Evolutionary conservation across 2,888 invertebrate species (phyloP).

Genomic region (Luperina nickerlii): DNA sequence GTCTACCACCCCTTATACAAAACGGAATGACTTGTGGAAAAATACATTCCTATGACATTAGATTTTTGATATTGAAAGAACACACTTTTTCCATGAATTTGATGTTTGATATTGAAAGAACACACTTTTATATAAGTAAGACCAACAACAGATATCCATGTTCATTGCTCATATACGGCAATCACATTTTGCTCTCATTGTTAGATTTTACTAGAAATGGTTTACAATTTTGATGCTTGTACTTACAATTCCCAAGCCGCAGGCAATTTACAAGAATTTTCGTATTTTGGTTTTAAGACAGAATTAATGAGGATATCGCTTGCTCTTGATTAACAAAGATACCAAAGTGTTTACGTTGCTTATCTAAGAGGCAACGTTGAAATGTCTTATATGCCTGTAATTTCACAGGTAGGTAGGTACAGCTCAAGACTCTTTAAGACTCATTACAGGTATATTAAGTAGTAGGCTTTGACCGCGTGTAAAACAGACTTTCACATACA

Average conservation of each 20-base stretch:
- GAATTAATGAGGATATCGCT: not conserved
- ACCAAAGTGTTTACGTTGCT: not conserved
- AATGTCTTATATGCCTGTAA: not conserved
- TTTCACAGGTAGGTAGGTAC: not conserved
- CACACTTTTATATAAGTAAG: not conserved
- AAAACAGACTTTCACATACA: too few species aligned
- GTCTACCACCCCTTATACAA: not conserved
- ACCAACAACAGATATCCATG: not conserved
- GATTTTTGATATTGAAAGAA: not conserved
- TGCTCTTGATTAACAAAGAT: not conserved
- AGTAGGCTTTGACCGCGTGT: too few species aligned
- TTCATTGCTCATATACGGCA: not conserved
- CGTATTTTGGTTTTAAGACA: not conserved
- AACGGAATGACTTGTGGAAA: not conserved
- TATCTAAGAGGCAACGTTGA: not conserved
- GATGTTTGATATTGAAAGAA: not conserved
- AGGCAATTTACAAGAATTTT: not conserved
- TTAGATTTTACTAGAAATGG: not conserved
- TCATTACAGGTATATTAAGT: too few species aligned
- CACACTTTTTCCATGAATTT: not conserved
- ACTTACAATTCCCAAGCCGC: not conserved
- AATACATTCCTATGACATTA: not conserved
- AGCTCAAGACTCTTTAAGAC: not conserved
- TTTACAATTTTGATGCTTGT: not conserved
- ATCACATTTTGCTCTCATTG: not conserved